These are phyloP conservation scores for Strigamia crassipes DNA, from an alignment of 2,888 invertebrate species.

Conservation along the genomic window DNA sequence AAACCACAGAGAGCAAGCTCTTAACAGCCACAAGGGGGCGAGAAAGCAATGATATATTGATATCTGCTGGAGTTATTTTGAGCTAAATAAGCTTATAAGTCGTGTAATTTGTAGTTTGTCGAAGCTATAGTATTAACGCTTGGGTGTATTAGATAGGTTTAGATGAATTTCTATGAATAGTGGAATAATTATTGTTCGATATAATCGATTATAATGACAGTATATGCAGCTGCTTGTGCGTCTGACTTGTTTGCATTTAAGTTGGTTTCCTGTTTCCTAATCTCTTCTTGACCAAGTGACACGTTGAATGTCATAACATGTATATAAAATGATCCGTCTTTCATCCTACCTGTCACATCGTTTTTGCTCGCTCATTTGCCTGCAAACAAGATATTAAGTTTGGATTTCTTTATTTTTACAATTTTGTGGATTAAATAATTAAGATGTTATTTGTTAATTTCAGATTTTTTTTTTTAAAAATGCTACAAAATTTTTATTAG, in stretches of 20 bases:
- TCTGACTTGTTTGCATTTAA: background rate
- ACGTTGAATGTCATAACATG: slow-evolving; percentile 24
- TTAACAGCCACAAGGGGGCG: too few species aligned
- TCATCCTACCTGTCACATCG: slow-evolving; percentile 19
- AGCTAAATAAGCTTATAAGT: too few species aligned
- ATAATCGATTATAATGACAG: slow-evolving; percentile 22
- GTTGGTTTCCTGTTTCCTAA: slow-evolving; percentile 35
- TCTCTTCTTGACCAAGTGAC: slow-evolving; percentile 37
- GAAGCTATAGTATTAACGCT: too few species aligned
- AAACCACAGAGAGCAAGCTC: too few species aligned
- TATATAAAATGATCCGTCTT: slow-evolving; percentile 15
- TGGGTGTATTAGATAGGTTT: background rate
- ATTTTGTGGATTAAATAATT: too few species aligned
- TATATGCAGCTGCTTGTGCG: background rate
- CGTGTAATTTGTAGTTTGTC: too few species aligned
- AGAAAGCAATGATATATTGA: too few species aligned
- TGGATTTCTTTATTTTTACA: background rate
- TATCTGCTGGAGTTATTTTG: too few species aligned
- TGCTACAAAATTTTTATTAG: too few species aligned
- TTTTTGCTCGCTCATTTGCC: background rate
- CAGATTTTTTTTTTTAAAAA: too few species aligned
- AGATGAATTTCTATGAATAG: background rate
- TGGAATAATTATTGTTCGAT: background rate
- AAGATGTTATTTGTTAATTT: too few species aligned
- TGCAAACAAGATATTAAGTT: background rate